These are phyloP conservation scores for Panulirus ornatus DNA, from an alignment of 1,140 invertebrate genomes.

Conservation along the genomic window DNA sequence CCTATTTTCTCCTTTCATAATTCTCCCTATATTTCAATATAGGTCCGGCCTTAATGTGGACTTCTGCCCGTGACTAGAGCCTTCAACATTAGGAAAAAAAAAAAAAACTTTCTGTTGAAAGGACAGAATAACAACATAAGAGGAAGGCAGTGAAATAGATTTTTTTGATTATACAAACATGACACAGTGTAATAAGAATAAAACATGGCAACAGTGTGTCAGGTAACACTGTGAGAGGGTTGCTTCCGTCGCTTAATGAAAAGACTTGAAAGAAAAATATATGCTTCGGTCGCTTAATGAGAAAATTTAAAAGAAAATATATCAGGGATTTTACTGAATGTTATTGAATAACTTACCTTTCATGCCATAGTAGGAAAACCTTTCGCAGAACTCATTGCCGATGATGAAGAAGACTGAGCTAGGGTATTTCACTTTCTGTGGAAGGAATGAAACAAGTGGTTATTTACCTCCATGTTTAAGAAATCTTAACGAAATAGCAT, in stretches of 20 bases:
- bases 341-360: constrained; percentile 85
- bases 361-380: constrained; percentile 98
- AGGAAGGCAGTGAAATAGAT: no score
- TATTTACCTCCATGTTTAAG: background rate
- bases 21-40: no score
- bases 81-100: no score
- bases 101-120: no score
- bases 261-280: background rate
- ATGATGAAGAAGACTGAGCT: constrained; percentile 96
- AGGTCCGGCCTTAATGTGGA: no score
- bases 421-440: constrained; percentile 83
- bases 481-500: background rate
- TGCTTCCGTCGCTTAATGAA: no score
- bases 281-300: no score
- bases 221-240: background rate
- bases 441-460: background rate
- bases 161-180: no score
- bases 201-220: background rate
- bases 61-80: no score
- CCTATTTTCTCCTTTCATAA: no score
- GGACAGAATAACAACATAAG: no score
- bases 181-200: no score
- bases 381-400: constrained; percentile 96
- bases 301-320: background rate
- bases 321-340: background rate